phyloP scores from a whole-genome alignment of 2,888 invertebrate genomes.

The Lysandra bellargus region DNA sequence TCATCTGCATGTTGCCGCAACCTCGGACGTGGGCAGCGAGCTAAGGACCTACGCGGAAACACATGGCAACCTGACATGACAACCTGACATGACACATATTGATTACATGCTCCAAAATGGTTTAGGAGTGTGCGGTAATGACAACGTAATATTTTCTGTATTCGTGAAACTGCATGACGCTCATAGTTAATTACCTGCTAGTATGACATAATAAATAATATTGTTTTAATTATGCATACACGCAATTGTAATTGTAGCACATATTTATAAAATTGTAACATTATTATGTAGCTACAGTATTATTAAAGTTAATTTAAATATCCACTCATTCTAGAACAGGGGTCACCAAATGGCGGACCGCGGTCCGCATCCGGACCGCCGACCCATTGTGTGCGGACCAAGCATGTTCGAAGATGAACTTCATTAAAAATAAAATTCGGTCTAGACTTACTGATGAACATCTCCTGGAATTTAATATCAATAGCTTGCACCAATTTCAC shows the following conservation, averaged over 20 bases:
- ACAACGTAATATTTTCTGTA: constrained; percentile 13
- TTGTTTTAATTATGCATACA: not conserved
- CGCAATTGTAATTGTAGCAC: not conserved
- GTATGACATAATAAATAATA: not conserved
- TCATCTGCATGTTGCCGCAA: constrained; percentile 52
- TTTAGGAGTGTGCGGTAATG: constrained; percentile 4
- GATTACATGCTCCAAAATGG: constrained; percentile 4
- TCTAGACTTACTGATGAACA: too few relatives aligned
- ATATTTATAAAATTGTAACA: not conserved
- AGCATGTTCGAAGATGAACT: too few relatives aligned
- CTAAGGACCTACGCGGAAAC: constrained; percentile 73
- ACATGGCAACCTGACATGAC: constrained; percentile 51
- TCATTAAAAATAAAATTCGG: too few relatives aligned
- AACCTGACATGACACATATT: constrained; percentile 43
- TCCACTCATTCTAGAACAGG: too few relatives aligned
- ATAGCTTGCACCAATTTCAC: too few relatives aligned
- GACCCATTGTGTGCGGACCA: too few relatives aligned
- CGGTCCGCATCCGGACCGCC: too few relatives aligned
- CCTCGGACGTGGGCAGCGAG: constrained; percentile 73
- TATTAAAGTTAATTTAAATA: too few relatives aligned
- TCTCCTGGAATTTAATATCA: too few relatives aligned
- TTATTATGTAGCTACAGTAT: too few relatives aligned
- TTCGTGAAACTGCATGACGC: not conserved
- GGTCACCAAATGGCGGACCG: too few relatives aligned
- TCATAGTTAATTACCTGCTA: not conserved